Conservation (phyloP, 1,140 invertebrate species). For the Drosophila albomicans region DNA sequence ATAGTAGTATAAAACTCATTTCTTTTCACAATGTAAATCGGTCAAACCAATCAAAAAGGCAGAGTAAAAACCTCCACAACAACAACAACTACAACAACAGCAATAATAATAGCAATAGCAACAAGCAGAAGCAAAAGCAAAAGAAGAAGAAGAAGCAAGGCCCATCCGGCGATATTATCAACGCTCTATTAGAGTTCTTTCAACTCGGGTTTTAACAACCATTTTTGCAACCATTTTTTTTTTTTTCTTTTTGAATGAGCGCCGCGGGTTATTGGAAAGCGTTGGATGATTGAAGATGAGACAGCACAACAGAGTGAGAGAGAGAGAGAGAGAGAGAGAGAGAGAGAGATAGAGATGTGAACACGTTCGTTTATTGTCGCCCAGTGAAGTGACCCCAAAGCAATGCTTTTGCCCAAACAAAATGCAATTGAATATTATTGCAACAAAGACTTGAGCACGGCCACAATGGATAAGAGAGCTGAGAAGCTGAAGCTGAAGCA, state of each 20-base stretch:
- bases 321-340: neutral
- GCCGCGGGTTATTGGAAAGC: slow-evolving; percentile 25
- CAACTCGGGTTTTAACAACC: slow-evolving; percentile 37
- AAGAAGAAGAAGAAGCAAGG: slow-evolving; percentile 38
- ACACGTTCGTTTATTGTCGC: slow-evolving; percentile 31
- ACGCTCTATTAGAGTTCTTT: slow-evolving; percentile 55
- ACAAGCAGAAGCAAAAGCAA: slow-evolving; percentile 18
- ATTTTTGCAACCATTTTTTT: slow-evolving; percentile 32
- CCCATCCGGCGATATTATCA: slow-evolving; percentile 44
- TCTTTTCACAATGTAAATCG: slow-evolving; percentile 82
- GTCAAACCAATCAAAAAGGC: slow-evolving; percentile 76
- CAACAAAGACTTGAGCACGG: slow-evolving; percentile 72
- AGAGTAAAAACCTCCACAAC: slow-evolving; percentile 35
- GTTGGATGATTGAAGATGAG: slow-evolving; percentile 18
- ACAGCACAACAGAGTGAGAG: neutral
- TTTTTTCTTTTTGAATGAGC: slow-evolving; percentile 25
- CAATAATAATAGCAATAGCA: slow-evolving; percentile 19
- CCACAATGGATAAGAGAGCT: slow-evolving; percentile 35
- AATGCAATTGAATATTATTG: slow-evolving; percentile 59
- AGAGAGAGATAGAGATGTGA: slow-evolving; percentile 1
- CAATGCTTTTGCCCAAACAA: slow-evolving; percentile 40
- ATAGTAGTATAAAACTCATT: slow-evolving; percentile 57
- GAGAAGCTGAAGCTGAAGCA: neutral
- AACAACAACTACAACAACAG: slow-evolving; percentile 31
- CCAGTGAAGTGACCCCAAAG: slow-evolving; percentile 33